Evolutionary conservation across 2,888 invertebrate genomes (phyloP).

Genomic region (Eristalis pertinax): DNA sequence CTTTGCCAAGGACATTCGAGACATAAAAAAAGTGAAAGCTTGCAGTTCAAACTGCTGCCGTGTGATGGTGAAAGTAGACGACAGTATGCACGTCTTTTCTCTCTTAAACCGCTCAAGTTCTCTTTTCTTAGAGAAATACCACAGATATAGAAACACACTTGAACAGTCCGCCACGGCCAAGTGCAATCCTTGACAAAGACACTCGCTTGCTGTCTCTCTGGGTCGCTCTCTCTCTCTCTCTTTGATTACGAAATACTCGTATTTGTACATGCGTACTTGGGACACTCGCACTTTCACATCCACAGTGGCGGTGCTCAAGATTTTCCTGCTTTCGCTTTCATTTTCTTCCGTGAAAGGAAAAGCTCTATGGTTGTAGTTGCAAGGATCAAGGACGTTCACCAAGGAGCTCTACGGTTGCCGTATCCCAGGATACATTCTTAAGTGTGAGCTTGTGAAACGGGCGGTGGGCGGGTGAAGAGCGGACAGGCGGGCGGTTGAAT

Average conservation of each 20-base stretch:
- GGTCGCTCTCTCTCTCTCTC: slow-evolving; percentile 16
- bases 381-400: slow-evolving; percentile 81
- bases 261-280: slow-evolving; percentile 54
- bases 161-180: slow-evolving; percentile 34
- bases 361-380: slow-evolving; percentile 75
- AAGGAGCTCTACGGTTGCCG: slow-evolving; percentile 71
- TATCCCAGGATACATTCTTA: slow-evolving; percentile 38
- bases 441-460: background rate
- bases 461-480: background rate
- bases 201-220: slow-evolving; percentile 8
- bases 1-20: slow-evolving; percentile 81
- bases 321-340: slow-evolving; percentile 58
- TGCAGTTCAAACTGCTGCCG: slow-evolving; percentile 58
- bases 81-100: slow-evolving; percentile 38
- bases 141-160: no score
- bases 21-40: slow-evolving; percentile 79
- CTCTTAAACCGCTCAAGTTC: slow-evolving; percentile 44
- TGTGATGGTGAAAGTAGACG: background rate
- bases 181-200: slow-evolving; percentile 68
- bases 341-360: slow-evolving; percentile 66
- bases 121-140: slow-evolving; percentile 13
- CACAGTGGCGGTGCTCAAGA: slow-evolving; percentile 45
- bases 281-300: slow-evolving; percentile 48
- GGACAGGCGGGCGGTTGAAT: slow-evolving; percentile 26
- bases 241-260: slow-evolving; percentile 10